These are phyloP conservation scores for Nycteola revayana DNA, from an alignment of 2,888 invertebrate species.

Conservation along the genomic window DNA sequence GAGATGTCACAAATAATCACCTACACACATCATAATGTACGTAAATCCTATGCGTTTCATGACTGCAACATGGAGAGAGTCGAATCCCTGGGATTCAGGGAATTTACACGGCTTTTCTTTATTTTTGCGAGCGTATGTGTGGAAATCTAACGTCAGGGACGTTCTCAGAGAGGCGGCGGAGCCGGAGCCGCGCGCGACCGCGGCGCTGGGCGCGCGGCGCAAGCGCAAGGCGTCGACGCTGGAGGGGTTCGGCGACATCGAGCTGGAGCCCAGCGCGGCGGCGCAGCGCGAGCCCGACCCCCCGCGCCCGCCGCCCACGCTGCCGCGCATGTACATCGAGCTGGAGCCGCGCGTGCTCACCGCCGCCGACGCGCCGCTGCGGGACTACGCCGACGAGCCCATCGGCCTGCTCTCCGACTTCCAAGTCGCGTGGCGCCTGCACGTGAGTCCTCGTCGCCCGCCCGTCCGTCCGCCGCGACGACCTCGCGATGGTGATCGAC, in stretches of 20 bases:
- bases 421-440: slow-evolving; percentile 56
- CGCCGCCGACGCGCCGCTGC: slow-evolving; percentile 48
- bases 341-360: slow-evolving; percentile 62
- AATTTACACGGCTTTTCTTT: too few relatives aligned
- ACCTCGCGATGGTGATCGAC: too few relatives aligned
- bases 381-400: slow-evolving; percentile 56
- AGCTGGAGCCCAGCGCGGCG: slow-evolving; percentile 27
- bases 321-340: slow-evolving; percentile 65
- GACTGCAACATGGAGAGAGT: too few relatives aligned
- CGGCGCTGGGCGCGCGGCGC: slow-evolving; percentile 1
- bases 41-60: too few relatives aligned
- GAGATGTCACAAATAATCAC: too few relatives aligned
- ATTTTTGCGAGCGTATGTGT: too few relatives aligned
- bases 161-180: slow-evolving; percentile 7
- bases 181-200: slow-evolving; percentile 13
- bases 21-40: too few relatives aligned
- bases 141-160: too few relatives aligned
- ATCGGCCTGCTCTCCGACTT: slow-evolving; percentile 65
- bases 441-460: slow-evolving; percentile 29
- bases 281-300: slow-evolving; percentile 31
- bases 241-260: slow-evolving; percentile 28
- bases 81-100: too few relatives aligned
- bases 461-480: too few relatives aligned
- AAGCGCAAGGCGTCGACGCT: background rate
- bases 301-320: slow-evolving; percentile 60